A percentile compares a stretch with the other conserved stretches of the same genome.
Evolutionary conservation across 2,113 vertebrate species (phyloP).

Genomic region (Picathartes gymnocephalus): DNA sequence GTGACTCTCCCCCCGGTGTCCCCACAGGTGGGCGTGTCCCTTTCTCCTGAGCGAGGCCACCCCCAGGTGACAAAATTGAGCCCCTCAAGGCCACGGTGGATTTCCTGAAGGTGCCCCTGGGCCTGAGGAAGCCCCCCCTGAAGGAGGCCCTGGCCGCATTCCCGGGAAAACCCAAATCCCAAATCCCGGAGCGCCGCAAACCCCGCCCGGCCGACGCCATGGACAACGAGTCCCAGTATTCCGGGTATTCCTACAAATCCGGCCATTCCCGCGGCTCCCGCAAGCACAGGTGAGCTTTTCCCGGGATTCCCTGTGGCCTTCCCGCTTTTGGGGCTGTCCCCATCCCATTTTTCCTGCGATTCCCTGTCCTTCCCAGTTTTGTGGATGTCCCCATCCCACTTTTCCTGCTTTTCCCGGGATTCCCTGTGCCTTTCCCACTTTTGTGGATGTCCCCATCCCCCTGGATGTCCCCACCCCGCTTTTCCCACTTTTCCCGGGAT

Average conservation of each 20-base stretch:
- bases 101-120: conserved; percentile 89
- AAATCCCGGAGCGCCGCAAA: conserved; percentile 71
- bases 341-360: too few species aligned
- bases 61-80: conserved; percentile 87
- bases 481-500: too few species aligned
- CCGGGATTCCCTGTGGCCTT: rapidly evolving
- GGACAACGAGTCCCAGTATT: conserved; percentile 95
- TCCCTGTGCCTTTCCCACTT: neutral
- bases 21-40: conserved; percentile 42
- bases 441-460: too few species aligned
- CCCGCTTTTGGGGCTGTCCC: rapidly evolving
- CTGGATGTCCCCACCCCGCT: too few species aligned
- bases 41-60: conserved; percentile 71
- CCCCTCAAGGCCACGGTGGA: conserved; percentile 96
- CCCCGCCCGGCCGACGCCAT: conserved; percentile 79
- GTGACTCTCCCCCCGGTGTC: neutral
- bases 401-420: rapidly evolving
- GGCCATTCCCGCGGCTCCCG: conserved; percentile 90
- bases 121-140: conserved; percentile 77
- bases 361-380: neutral
- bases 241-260: conserved; percentile 91
- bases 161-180: conserved; percentile 51
- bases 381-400: neutral
- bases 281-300: conserved; percentile 80
- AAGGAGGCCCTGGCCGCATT: conserved; percentile 77